These are phyloP conservation scores for Recurvirostra avosetta DNA, from an alignment of 2,113 vertebrate genomes.

Conservation along the genomic window DNA sequence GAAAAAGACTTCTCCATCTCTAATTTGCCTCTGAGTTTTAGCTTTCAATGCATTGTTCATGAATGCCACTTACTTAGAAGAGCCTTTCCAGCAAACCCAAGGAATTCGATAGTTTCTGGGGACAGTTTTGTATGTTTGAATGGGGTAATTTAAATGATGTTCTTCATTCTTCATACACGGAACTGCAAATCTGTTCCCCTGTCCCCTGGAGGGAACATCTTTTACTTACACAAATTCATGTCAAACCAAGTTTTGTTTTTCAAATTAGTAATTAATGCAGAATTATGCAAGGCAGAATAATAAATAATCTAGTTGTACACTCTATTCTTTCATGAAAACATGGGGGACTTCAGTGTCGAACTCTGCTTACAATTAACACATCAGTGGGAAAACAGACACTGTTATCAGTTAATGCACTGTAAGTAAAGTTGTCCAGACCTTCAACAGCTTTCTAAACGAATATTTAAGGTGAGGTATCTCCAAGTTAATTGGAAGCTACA, in stretches of 20 bases:
- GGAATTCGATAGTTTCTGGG: background rate
- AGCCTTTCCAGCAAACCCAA: background rate
- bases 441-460: background rate
- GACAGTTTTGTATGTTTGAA: background rate
- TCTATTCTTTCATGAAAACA: background rate
- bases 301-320: background rate
- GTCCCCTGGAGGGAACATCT: background rate
- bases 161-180: background rate
- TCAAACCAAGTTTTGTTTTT: background rate
- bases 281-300: background rate
- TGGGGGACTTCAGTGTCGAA: background rate
- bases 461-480: background rate
- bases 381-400: background rate
- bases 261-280: background rate
- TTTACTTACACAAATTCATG: background rate
- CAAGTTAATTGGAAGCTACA: background rate
- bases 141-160: background rate
- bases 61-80: background rate
- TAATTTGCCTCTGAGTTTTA: background rate
- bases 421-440: background rate
- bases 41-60: rapidly evolving
- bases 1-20: background rate
- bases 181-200: background rate
- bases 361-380: background rate
- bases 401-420: background rate